These are phyloP conservation scores for Taenioides sp. DNA, from an alignment of 2,797 vertebrate species.

Conservation along the genomic window DNA sequence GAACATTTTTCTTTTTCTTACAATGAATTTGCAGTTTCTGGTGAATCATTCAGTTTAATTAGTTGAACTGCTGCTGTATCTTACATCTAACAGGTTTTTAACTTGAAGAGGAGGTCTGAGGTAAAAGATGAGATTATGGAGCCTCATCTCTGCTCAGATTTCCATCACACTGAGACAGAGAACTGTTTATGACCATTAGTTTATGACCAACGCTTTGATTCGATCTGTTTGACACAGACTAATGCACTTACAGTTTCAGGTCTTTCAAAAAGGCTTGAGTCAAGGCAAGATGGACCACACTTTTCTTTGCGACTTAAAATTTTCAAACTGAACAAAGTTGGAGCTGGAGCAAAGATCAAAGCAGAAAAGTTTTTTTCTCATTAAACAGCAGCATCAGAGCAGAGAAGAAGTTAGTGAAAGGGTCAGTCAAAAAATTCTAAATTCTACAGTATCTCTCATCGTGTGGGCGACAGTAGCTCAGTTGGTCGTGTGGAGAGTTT, in stretches of 20 bases:
- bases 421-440: slow-evolving; percentile 22
- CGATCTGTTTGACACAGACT: not conserved
- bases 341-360: slow-evolving; percentile 9
- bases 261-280: slow-evolving; percentile 26
- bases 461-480: too few species aligned
- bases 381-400: slow-evolving; percentile 30
- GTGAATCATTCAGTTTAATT: not conserved
- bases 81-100: not conserved
- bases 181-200: slow-evolving; percentile 4
- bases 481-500: too few species aligned
- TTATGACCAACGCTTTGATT: slow-evolving; percentile 3
- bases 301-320: slow-evolving; percentile 1
- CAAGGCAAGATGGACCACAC: slow-evolving; percentile 1
- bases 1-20: too few species aligned
- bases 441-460: not conserved
- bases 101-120: slow-evolving; percentile 23
- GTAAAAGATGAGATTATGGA: slow-evolving; percentile 16
- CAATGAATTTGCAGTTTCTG: too few species aligned
- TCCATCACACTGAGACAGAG: slow-evolving; percentile 4
- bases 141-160: slow-evolving; percentile 27
- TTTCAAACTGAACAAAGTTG: slow-evolving; percentile 8
- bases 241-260: slow-evolving; percentile 11
- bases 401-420: slow-evolving; percentile 2
- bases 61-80: not conserved
- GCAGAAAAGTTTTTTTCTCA: slow-evolving; percentile 14